These are phyloP conservation scores for Muscina levida DNA, from an alignment of 2,888 invertebrate species.

Conservation along the genomic window DNA sequence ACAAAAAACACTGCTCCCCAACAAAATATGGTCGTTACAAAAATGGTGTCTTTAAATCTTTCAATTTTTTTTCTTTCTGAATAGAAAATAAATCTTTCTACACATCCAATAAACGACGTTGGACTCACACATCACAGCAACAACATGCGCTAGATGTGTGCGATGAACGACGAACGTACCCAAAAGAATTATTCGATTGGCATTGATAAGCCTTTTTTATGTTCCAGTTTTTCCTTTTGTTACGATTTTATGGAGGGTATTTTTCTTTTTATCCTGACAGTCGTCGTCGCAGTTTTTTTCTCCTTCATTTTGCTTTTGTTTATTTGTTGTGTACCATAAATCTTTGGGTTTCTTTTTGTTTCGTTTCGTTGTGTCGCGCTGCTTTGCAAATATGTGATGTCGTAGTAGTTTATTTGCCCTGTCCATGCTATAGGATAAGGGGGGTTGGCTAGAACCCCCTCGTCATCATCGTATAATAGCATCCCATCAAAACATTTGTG, in stretches of 20 bases:
- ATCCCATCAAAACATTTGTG: neutral
- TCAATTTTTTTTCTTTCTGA: neutral
- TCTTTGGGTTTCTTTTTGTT: slow-evolving; percentile 25
- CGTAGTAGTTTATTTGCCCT: neutral
- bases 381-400: slow-evolving; percentile 27
- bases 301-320: slow-evolving; percentile 5
- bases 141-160: neutral
- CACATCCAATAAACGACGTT: slow-evolving; percentile 49
- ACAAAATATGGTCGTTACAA: too few species aligned
- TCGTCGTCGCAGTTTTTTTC: slow-evolving; percentile 35
- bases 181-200: slow-evolving; percentile 60
- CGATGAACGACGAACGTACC: slow-evolving; percentile 5
- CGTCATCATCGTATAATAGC: neutral
- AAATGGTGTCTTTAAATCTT: slow-evolving; percentile 1
- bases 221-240: neutral
- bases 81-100: slow-evolving; percentile 50
- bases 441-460: too few species aligned
- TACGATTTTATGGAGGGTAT: slow-evolving; percentile 27
- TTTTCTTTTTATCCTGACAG: slow-evolving; percentile 60
- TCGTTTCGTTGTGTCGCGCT: slow-evolving; percentile 34
- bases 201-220: slow-evolving; percentile 62
- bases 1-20: too few species aligned
- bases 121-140: neutral
- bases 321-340: slow-evolving; percentile 58
- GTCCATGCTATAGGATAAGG: too few species aligned